Evolutionary conservation across 2,888 invertebrate species (phyloP).

Genomic region (Ichneumoninae sp.): DNA sequence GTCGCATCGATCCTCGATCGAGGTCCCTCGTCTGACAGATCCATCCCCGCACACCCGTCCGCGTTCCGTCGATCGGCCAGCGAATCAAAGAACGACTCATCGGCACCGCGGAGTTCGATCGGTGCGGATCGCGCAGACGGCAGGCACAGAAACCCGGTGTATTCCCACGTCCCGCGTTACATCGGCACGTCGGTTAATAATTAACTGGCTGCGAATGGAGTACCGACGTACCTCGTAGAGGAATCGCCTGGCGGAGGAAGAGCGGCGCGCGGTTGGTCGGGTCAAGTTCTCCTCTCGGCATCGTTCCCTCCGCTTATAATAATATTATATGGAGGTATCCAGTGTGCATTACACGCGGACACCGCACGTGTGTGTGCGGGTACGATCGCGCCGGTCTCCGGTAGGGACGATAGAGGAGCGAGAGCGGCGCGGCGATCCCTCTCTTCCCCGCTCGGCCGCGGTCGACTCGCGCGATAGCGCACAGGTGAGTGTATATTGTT

Average conservation of each 20-base stretch:
- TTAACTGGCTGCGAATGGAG: slow-evolving; percentile 68
- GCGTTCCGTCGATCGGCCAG: not conserved
- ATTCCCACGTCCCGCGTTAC: slow-evolving; percentile 65
- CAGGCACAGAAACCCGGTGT: slow-evolving; percentile 15
- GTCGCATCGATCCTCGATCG: slow-evolving; percentile 9
- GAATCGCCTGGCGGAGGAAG: slow-evolving; percentile 42
- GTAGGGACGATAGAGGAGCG: slow-evolving; percentile 1
- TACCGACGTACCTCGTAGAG: slow-evolving; percentile 54
- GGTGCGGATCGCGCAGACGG: not conserved
- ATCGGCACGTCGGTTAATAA: slow-evolving; percentile 68
- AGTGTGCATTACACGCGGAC: not conserved
- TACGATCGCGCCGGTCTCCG: not conserved
- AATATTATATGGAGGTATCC: slow-evolving; percentile 13
- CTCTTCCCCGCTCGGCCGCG: not conserved
- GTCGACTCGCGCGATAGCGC: slow-evolving; percentile 19
- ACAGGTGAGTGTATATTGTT: slow-evolving; percentile 24
- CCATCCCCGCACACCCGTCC: not conserved
- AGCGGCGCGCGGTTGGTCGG: slow-evolving; percentile 34
- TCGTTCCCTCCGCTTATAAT: slow-evolving; percentile 38
- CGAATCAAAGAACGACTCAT: not conserved
- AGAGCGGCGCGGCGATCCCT: not conserved
- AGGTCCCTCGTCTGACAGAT: not conserved
- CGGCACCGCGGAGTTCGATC: not conserved
- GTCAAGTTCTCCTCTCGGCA: slow-evolving; percentile 57
- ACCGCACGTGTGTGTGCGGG: not conserved